A percentile compares a stretch with the other conserved stretches of the same genome.
Evolutionary conservation across 2,797 vertebrate genomes (phyloP).

Genomic region (Hoplostethus mediterraneus): DNA sequence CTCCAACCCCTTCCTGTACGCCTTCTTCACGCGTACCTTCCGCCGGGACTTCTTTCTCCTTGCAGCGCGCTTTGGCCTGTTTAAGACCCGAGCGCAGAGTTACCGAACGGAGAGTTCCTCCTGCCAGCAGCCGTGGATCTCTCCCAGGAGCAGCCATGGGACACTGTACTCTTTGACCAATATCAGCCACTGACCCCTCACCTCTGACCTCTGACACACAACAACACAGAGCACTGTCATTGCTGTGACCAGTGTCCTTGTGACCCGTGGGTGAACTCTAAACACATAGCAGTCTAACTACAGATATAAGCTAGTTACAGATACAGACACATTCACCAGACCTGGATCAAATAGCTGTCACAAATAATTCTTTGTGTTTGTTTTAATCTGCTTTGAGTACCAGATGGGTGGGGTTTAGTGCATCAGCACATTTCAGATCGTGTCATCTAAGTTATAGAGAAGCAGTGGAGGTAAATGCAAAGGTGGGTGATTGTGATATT

Average conservation of each 20-base stretch:
- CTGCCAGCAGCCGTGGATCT: constrained; percentile 87
- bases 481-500: too few relatives aligned
- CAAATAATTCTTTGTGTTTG: not conserved
- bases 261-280: not conserved
- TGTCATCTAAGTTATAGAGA: not conserved
- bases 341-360: constrained; percentile 54
- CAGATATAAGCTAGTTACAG: constrained; percentile 30
- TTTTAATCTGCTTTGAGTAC: not conserved
- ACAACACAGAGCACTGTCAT: not conserved
- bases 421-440: constrained; percentile 6
- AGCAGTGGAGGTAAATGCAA: too few relatives aligned
- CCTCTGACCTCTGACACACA: not conserved
- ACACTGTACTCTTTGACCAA: constrained; percentile 85
- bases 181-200: constrained; percentile 72
- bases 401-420: not conserved
- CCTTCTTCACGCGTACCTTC: constrained; percentile 95
- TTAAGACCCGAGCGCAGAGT: constrained; percentile 90
- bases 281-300: constrained; percentile 3
- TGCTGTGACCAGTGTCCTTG: not conserved
- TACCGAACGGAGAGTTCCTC: constrained; percentile 93
- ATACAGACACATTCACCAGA: constrained; percentile 15
- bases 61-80: constrained; percentile 92
- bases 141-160: constrained; percentile 83
- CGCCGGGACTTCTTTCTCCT: constrained; percentile 94
- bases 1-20: constrained; percentile 97